Evolutionary conservation across 2,113 vertebrate genomes (phyloP).

Genomic region (Corythornis madagascariensis): DNA sequence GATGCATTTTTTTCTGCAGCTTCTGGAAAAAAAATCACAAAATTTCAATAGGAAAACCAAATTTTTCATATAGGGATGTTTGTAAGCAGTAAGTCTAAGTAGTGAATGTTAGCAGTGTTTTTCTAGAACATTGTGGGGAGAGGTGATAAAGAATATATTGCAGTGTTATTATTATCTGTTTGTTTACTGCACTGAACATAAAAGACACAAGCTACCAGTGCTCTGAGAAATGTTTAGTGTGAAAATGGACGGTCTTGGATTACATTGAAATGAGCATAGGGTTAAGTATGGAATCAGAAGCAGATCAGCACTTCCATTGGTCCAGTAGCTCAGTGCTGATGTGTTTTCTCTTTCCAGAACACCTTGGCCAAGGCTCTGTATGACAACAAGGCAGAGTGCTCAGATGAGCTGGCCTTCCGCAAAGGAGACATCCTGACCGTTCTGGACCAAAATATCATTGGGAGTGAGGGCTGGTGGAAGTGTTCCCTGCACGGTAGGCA

Average conservation of each 20-base stretch:
- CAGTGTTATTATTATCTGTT: neutral
- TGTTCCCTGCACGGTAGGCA: slow-evolving; percentile 85
- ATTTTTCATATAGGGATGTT: neutral
- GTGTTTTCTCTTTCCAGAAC: slow-evolving; percentile 68
- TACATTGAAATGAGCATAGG: neutral
- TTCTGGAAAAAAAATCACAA: neutral
- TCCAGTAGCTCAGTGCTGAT: fast-evolving
- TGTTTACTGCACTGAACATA: neutral
- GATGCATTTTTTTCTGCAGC: neutral
- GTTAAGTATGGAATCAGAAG: neutral
- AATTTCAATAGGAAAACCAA: neutral
- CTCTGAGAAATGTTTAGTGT: neutral
- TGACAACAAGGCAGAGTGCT: slow-evolving; percentile 90
- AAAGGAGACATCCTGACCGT: slow-evolving; percentile 88
- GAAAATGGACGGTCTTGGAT: neutral
- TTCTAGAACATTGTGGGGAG: fast-evolving
- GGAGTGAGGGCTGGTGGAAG: slow-evolving; percentile 90
- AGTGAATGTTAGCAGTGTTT: neutral
- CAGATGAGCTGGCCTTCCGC: slow-evolving; percentile 89
- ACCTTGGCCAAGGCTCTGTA: slow-evolving; percentile 90
- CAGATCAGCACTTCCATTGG: fast-evolving
- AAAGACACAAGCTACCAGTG: neutral
- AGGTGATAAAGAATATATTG: neutral
- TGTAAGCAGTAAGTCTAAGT: neutral
- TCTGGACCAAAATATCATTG: slow-evolving; percentile 77